These are phyloP conservation scores for Pachymerium ferrugineum DNA, from an alignment of 2,888 invertebrate genomes.

Conservation along the genomic window DNA sequence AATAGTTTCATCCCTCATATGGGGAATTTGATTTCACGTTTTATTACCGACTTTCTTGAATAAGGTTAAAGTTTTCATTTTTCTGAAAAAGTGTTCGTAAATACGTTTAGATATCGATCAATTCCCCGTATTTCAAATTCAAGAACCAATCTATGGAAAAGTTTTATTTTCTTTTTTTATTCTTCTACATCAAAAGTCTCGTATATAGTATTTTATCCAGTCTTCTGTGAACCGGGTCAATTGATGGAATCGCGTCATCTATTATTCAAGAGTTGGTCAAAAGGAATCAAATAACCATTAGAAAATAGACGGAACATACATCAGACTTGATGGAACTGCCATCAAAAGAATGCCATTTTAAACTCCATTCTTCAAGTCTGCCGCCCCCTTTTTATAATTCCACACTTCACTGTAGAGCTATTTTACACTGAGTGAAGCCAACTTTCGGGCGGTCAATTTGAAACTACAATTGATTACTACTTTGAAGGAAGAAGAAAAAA, in stretches of 20 bases:
- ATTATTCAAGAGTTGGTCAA: conserved; percentile 19
- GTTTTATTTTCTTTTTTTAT: too few relatives aligned
- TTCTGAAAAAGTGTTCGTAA: too few relatives aligned
- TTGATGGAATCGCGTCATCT: conserved; percentile 15
- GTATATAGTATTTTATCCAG: background rate
- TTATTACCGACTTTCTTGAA: too few relatives aligned
- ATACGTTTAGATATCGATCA: too few relatives aligned
- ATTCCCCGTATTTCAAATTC: background rate
- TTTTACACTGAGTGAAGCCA: conserved; percentile 5
- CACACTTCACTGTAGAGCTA: background rate
- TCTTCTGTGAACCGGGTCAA: background rate
- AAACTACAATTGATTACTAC: conserved; percentile 19
- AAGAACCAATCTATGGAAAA: background rate
- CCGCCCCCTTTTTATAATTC: background rate
- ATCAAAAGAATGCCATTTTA: background rate
- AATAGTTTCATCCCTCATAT: background rate
- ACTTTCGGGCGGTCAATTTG: conserved; percentile 16
- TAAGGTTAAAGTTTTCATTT: too few relatives aligned
- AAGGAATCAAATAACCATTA: conserved; percentile 27
- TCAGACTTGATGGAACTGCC: conserved; percentile 19
- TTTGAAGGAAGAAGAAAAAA: too few relatives aligned
- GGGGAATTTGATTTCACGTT: background rate
- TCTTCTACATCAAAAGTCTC: background rate
- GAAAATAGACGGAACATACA: background rate
- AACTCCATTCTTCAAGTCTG: conserved; percentile 10